A percentile compares a stretch with the other conserved stretches of the same genome.
Conservation (phyloP, 2,113 vertebrate genomes). For the Gasterosteus aculeatus region DNA sequence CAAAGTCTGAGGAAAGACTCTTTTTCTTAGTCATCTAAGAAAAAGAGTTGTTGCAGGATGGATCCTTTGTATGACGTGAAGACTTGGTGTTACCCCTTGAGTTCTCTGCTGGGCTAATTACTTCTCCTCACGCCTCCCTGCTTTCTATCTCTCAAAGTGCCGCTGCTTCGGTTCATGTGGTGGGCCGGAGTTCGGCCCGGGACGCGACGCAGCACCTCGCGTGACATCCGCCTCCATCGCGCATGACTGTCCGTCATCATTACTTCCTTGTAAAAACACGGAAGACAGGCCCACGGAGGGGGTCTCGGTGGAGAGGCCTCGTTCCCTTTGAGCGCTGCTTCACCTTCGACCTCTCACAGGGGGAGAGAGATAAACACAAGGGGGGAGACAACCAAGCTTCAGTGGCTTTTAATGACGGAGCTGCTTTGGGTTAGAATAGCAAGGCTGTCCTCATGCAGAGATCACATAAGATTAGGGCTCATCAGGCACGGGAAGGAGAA, state of each 20-base stretch:
- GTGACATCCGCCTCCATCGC: constrained; percentile 69
- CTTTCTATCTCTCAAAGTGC: constrained; percentile 6
- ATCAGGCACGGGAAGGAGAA: constrained; percentile 27
- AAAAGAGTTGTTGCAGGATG: background rate
- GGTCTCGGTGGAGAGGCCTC: constrained; percentile 63
- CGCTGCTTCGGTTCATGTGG: background rate
- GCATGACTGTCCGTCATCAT: constrained; percentile 79
- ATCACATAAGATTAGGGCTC: constrained; percentile 69
- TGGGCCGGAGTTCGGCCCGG: background rate
- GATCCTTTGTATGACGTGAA: background rate
- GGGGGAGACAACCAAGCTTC: constrained; percentile 83
- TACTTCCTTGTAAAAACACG: constrained; percentile 83
- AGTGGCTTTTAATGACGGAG: constrained; percentile 88
- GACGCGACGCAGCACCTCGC: constrained; percentile 58
- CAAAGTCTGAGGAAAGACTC: background rate
- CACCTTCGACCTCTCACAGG: constrained; percentile 80
- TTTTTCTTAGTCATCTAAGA: too few relatives aligned
- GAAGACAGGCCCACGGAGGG: constrained; percentile 51
- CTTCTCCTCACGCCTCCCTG: constrained; percentile 1
- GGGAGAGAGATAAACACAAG: constrained; percentile 79
- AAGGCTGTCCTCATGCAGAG: constrained; percentile 78
- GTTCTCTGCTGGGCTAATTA: constrained; percentile 29
- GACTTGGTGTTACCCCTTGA: background rate
- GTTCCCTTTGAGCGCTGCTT: constrained; percentile 76
- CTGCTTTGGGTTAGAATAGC: constrained; percentile 88